phyloP scores from a whole-genome alignment of 1,140 invertebrate genomes.

The Paraescarpia echinospica region DNA sequence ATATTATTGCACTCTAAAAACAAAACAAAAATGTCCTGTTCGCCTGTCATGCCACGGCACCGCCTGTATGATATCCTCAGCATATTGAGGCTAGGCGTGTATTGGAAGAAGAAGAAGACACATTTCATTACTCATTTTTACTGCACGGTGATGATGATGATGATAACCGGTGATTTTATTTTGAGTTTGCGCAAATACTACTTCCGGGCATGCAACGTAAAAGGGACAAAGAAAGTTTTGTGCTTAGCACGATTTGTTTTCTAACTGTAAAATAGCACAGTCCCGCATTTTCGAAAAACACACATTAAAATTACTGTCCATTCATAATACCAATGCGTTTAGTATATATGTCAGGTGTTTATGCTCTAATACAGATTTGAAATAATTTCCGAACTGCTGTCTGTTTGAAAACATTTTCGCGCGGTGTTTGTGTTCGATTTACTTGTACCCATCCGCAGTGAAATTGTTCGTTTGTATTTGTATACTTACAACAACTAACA shows the following conservation, averaged over 20 bases:
- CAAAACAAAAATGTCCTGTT: no score
- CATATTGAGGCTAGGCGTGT: no score
- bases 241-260: background rate
- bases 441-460: slow-evolving; percentile 3
- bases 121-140: no score
- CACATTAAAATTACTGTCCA: background rate
- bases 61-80: no score
- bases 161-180: background rate
- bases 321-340: background rate
- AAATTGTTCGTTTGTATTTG: background rate
- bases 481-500: background rate
- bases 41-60: no score
- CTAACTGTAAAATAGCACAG: background rate
- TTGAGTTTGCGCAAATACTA: background rate
- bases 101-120: no score
- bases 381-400: background rate
- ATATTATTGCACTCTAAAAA: no score
- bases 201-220: background rate
- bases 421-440: background rate
- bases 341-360: background rate
- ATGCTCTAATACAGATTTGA: background rate
- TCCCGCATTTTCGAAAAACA: background rate
- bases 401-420: slow-evolving; percentile 5
- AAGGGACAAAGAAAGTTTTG: slow-evolving; percentile 4
- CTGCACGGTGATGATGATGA: no score